phyloP scores from a whole-genome alignment of 2,113 vertebrate species.

The Myotis yumanensis region DNA sequence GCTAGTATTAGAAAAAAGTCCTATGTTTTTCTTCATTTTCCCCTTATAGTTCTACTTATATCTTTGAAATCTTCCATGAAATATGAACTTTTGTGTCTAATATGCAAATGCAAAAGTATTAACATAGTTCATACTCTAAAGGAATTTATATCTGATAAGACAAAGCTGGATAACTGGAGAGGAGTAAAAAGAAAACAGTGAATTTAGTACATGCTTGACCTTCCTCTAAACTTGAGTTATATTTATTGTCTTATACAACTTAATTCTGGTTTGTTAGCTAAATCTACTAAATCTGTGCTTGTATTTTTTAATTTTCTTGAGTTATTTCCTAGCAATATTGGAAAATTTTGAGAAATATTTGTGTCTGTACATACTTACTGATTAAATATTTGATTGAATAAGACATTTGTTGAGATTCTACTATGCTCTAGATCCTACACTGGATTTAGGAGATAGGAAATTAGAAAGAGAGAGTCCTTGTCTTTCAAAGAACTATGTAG shows the following conservation, averaged over 20 bases:
- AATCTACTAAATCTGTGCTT: background rate
- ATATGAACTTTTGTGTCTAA: background rate
- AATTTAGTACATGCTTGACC: background rate
- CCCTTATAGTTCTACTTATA: background rate
- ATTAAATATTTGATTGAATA: background rate
- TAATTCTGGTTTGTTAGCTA: background rate
- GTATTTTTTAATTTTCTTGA: background rate
- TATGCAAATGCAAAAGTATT: background rate
- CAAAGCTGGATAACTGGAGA: background rate
- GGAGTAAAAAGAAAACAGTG: background rate
- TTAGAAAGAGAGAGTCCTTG: background rate
- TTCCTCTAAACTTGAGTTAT: background rate
- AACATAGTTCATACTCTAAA: background rate
- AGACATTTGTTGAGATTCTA: background rate
- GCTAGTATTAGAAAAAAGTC: background rate
- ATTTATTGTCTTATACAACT: background rate
- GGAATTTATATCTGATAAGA: background rate
- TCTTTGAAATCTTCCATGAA: background rate
- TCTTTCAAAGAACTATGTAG: background rate
- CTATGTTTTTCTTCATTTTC: background rate
- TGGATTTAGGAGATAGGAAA: background rate
- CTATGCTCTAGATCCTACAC: background rate
- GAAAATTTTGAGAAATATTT: background rate
- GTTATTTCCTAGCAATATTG: background rate
- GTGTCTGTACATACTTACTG: background rate